Evolutionary conservation across 2,888 invertebrate genomes (phyloP).

Genomic region (Amaurobius ferox): DNA sequence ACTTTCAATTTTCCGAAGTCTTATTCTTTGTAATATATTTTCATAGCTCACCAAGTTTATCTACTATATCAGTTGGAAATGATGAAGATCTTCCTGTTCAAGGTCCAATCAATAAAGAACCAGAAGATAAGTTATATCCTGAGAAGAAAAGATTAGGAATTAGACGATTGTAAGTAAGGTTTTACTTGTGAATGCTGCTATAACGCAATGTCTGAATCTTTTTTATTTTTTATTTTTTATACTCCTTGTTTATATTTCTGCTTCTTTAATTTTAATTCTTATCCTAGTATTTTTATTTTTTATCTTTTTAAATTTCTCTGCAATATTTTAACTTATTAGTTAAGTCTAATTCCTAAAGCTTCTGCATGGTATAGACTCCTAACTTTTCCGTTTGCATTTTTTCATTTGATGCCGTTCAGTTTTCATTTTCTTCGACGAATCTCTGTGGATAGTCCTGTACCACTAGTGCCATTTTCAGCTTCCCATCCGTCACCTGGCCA

Average conservation of each 20-base stretch:
- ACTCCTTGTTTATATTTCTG: not conserved
- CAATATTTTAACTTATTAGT: not conserved
- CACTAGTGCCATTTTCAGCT: constrained; percentile 72
- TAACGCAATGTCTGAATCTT: not conserved
- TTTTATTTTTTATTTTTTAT: too few relatives aligned
- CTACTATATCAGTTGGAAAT: constrained; percentile 26
- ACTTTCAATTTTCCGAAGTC: too few relatives aligned
- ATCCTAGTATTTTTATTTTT: not conserved
- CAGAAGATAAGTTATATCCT: constrained; percentile 83
- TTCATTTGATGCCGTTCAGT: constrained; percentile 61
- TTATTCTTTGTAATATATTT: too few relatives aligned
- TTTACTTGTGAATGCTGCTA: not conserved
- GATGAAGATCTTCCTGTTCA: constrained; percentile 92
- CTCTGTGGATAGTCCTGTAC: constrained; percentile 62
- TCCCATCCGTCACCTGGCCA: constrained; percentile 71
- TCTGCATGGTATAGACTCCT: constrained; percentile 51
- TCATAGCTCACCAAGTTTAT: constrained; percentile 36
- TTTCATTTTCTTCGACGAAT: constrained; percentile 70
- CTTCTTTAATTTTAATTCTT: not conserved
- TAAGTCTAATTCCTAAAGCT: not conserved
- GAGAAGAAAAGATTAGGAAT: constrained; percentile 64
- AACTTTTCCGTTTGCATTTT: constrained; percentile 47
- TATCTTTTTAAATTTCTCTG: not conserved
- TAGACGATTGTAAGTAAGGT: constrained; percentile 71
- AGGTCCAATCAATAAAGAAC: constrained; percentile 96